Conservation (phyloP, 2,888 invertebrate genomes). For the Dusona sp. region DNA sequence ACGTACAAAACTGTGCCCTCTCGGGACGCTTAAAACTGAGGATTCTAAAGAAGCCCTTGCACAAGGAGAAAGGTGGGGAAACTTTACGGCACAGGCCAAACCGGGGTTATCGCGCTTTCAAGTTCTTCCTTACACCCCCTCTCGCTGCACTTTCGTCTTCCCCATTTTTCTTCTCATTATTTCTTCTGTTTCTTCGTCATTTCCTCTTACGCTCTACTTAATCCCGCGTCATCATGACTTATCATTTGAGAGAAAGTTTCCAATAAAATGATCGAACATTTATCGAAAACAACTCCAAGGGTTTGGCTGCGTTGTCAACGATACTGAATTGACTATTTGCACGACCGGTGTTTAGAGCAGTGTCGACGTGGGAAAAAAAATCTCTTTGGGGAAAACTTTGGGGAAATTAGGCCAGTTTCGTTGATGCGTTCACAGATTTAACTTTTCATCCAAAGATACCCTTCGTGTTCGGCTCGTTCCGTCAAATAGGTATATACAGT, state of each 20-base stretch:
- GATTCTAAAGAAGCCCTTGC: constrained; percentile 33
- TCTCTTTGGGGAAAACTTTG: neutral
- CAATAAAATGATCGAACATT: neutral
- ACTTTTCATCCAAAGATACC: neutral
- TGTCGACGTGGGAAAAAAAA: neutral
- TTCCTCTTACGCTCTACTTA: constrained; percentile 1
- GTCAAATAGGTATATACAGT: constrained; percentile 28
- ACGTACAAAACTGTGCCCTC: constrained; percentile 52
- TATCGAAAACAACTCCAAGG: neutral
- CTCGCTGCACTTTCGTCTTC: constrained; percentile 12
- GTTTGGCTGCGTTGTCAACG: neutral
- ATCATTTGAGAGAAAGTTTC: neutral
- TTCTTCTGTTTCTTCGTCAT: constrained; percentile 44
- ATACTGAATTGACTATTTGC: neutral
- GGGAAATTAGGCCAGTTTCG: neutral
- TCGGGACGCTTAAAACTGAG: constrained; percentile 56
- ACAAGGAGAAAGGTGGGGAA: constrained; percentile 24
- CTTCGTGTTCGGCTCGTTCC: neutral
- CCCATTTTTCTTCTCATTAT: constrained; percentile 48
- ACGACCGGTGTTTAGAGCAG: neutral
- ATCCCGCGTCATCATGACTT: neutral
- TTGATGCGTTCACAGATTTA: neutral
- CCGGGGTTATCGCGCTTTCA: constrained; percentile 60
- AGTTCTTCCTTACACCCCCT: constrained; percentile 48
- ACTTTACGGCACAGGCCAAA: constrained; percentile 60